Evolutionary conservation across 2,797 vertebrate species (phyloP).

Genomic region (Sebastes minor): DNA sequence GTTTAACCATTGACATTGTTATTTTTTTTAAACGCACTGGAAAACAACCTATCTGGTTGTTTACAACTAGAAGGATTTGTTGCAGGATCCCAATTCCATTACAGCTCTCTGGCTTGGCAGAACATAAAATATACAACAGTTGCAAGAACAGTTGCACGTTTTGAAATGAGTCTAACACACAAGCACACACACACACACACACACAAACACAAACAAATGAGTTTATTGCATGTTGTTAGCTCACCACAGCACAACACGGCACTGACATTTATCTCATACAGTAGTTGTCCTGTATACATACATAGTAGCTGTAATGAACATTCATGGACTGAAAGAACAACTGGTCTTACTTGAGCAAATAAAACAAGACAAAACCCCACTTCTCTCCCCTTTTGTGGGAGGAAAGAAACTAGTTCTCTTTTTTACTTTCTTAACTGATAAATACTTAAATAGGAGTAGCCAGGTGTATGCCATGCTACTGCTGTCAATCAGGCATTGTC

Average conservation of each 20-base stretch:
- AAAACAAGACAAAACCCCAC: not conserved
- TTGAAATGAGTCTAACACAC: not conserved
- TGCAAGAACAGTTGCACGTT: not conserved
- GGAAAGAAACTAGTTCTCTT: not conserved
- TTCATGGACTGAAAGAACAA: not conserved
- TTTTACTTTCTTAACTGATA: not conserved
- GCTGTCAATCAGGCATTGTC: not conserved
- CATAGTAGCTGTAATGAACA: not conserved
- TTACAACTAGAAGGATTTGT: not conserved
- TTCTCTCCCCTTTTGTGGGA: not conserved
- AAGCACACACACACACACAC: not conserved
- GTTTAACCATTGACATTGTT: not conserved
- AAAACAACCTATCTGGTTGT: not conserved
- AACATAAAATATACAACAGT: not conserved
- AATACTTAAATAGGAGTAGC: not conserved
- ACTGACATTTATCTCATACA: not conserved
- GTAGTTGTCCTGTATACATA: not conserved
- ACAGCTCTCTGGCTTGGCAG: not conserved
- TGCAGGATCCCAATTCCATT: not conserved
- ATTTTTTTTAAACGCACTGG: not conserved
- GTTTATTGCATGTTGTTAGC: not conserved
- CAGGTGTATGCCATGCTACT: not conserved
- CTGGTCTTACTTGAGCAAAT: not conserved
- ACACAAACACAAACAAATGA: not conserved
- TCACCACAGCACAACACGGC: not conserved